Evolutionary conservation across 2,113 vertebrate genomes (phyloP), one percentile per base, ranked within the genome.

Genomic region (Brienomyrus brachyistius): DNA sequence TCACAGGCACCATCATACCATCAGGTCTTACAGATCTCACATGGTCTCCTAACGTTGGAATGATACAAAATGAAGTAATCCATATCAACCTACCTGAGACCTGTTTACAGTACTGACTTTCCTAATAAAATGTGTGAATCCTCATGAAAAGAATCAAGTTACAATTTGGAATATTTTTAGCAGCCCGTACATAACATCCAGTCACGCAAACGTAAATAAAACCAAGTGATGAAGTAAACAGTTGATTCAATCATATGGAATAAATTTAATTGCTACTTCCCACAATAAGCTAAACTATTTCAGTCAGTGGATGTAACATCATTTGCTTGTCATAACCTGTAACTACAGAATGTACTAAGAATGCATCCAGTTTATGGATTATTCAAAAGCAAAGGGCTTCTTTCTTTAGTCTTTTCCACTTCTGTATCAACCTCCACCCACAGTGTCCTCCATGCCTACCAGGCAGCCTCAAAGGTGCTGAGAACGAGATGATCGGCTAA

Each of bases 1-100:
- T 70, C 27, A 87, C 87, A 56, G 86, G 59, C 54, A 94, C 91
- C 91, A 87, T 90, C 89, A 87, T 88, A 89, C 89, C 35, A 90
- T 91, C 89, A 74, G 70, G 91, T 90, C 85, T 89, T 88, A 43
- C 17, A 89, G 82, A 59, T 70, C 85, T 86, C 91, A 92, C 87
- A 87, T 23, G 40, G 23, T 54, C 90, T 88, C 85, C 66, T 80
- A 77, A 59, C 87, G 50, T 45, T 84, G 86, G 50, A 70, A 91
- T 92, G 91, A 82, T 35, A 40, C 86, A 90, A 85, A 84, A 50
- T 80, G 87, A 35, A 87, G 59, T 83, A 91, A 86, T 88, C 43
- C 48, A 66, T 88, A 47, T 88, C 43, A 84, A 92, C 90, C 74
- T 91, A 90, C 90, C 87, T 91, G 74, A 70, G 23, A 31, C 23